Evolutionary conservation across 2,113 vertebrate genomes (phyloP).

Genomic region (Aegypius monachus): DNA sequence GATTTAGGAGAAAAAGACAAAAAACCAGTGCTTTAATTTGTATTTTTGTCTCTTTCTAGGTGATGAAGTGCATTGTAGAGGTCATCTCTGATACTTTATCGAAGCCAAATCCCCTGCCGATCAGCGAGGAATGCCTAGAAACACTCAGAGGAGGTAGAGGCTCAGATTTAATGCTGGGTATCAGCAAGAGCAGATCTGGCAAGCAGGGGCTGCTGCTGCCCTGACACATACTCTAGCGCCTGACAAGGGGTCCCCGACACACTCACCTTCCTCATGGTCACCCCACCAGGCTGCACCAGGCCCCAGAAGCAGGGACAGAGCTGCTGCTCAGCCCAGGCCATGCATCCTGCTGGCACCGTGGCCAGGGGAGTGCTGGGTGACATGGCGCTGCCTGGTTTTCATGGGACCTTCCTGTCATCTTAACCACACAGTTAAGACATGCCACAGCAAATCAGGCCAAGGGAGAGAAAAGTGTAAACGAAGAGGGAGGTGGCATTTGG

Average conservation of each 20-base stretch:
- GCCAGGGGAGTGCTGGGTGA: neutral
- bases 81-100: slow-evolving; percentile 88
- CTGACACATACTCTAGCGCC: neutral
- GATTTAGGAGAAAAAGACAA: neutral
- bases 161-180: neutral
- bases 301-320: neutral
- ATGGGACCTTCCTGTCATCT: neutral
- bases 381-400: neutral
- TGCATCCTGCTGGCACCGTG: fast-evolving
- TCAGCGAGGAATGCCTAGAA: slow-evolving; percentile 87
- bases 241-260: neutral
- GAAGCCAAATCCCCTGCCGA: slow-evolving; percentile 81
- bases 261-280: neutral
- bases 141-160: slow-evolving; percentile 84
- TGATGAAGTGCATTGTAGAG: slow-evolving; percentile 94
- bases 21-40: neutral
- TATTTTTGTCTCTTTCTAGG: slow-evolving; percentile 69
- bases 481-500: neutral
- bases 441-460: neutral
- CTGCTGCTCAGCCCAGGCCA: neutral
- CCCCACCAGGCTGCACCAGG: neutral
- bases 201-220: neutral
- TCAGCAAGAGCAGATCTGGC: neutral
- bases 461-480: neutral
- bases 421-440: neutral